These are phyloP conservation scores for Pinctada fucata DNA, from an alignment of 2,888 invertebrate genomes.

Conservation along the genomic window DNA sequence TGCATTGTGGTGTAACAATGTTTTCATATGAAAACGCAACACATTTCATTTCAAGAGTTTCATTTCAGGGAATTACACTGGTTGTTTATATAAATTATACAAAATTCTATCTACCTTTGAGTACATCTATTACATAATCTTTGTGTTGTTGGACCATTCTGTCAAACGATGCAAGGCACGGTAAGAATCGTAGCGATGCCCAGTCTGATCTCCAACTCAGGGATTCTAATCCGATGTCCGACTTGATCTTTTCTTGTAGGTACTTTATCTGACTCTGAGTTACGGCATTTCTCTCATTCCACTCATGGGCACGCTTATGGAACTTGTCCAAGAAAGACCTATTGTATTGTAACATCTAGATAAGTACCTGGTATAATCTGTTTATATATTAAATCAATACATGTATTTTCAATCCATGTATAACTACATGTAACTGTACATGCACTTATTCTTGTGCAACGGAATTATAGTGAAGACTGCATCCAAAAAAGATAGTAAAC, in stretches of 20 bases:
- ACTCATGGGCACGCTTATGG: slow-evolving; percentile 82
- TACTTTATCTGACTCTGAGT: slow-evolving; percentile 86
- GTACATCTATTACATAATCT: slow-evolving; percentile 81
- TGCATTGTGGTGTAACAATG: too few relatives aligned
- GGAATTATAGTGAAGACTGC: too few relatives aligned
- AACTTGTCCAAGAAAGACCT: slow-evolving; percentile 85
- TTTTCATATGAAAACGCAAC: too few relatives aligned
- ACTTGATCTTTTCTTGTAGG: slow-evolving; percentile 82
- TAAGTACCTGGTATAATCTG: not conserved
- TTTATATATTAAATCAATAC: too few relatives aligned
- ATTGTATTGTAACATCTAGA: slow-evolving; percentile 19
- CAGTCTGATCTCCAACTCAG: slow-evolving; percentile 79
- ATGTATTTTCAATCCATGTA: too few relatives aligned
- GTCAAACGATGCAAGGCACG: slow-evolving; percentile 90
- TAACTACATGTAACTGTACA: too few relatives aligned
- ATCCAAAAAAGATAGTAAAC: too few relatives aligned
- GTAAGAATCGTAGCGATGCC: slow-evolving; percentile 86
- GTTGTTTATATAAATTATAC: too few relatives aligned
- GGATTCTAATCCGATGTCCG: slow-evolving; percentile 80
- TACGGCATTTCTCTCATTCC: slow-evolving; percentile 83
- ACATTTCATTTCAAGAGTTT: too few relatives aligned
- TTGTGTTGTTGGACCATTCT: slow-evolving; percentile 87
- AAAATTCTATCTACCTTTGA: slow-evolving; percentile 75
- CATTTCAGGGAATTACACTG: too few relatives aligned
- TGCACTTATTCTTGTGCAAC: too few relatives aligned